phyloP scores from a whole-genome alignment of 2,113 vertebrate genomes.

The Promerops cafer region DNA sequence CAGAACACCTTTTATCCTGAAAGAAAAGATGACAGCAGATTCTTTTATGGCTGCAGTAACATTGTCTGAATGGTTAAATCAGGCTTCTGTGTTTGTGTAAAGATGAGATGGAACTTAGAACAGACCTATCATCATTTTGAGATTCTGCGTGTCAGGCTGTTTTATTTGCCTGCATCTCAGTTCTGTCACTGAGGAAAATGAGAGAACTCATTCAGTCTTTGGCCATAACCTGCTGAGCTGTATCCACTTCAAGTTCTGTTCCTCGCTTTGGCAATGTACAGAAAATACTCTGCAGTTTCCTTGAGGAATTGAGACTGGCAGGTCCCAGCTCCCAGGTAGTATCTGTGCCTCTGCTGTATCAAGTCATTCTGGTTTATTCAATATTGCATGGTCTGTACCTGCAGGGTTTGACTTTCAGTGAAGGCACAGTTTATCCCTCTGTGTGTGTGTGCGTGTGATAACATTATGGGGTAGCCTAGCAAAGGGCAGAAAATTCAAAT shows the following conservation, averaged over 20 bases:
- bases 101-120: neutral
- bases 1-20: neutral
- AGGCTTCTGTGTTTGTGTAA: neutral
- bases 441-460: neutral
- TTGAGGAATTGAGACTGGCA: neutral
- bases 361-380: neutral
- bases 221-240: neutral
- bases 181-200: neutral
- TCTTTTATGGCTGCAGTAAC: neutral
- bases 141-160: neutral
- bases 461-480: neutral
- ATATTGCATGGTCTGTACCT: neutral
- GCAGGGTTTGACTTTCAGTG: neutral
- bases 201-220: neutral
- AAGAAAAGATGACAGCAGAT: neutral
- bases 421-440: neutral
- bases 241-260: neutral
- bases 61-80: neutral
- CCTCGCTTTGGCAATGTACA: neutral
- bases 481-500: neutral
- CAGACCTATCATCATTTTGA: neutral
- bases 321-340: neutral
- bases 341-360: neutral
- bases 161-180: neutral
- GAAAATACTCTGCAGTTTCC: neutral